A percentile compares a stretch with the other conserved stretches of the same genome.
Conservation (phyloP, 30 jellyfish, hydroid and myxozoan species). For the Catostylus mosaicus region DNA sequence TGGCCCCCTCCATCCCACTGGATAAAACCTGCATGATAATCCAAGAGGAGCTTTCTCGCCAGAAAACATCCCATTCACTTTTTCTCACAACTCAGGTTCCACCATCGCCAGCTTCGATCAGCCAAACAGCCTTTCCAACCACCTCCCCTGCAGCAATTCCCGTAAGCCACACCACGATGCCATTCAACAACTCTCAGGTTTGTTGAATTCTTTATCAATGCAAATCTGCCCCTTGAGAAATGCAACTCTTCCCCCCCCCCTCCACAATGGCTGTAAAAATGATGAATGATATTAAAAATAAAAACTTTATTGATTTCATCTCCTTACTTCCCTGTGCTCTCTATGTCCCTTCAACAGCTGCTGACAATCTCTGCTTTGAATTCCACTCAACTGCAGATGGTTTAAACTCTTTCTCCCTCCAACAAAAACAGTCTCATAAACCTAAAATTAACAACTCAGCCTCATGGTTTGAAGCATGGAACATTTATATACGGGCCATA, state of each 20-base stretch:
- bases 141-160: no score
- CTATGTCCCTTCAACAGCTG: not conserved
- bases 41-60: not conserved
- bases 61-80: not conserved
- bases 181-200: not conserved
- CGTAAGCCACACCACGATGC: not conserved
- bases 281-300: not conserved
- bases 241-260: not conserved
- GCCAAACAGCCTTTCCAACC: not conserved
- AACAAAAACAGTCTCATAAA: not conserved
- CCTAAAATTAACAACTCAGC: not conserved
- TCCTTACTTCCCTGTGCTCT: not conserved
- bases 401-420: not conserved
- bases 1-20: not conserved
- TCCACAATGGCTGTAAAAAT: not conserved
- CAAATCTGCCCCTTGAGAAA: not conserved
- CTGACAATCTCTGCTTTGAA: not conserved
- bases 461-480: constrained; percentile 26
- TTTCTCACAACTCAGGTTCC: not conserved
- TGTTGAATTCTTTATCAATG: not conserved
- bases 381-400: not conserved
- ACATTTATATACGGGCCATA: not conserved
- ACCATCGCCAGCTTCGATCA: not conserved
- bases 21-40: not conserved
- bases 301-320: constrained; percentile 3